These are phyloP conservation scores for Calyptomena viridis DNA, from an alignment of 2,113 vertebrate species.

Conservation along the genomic window DNA sequence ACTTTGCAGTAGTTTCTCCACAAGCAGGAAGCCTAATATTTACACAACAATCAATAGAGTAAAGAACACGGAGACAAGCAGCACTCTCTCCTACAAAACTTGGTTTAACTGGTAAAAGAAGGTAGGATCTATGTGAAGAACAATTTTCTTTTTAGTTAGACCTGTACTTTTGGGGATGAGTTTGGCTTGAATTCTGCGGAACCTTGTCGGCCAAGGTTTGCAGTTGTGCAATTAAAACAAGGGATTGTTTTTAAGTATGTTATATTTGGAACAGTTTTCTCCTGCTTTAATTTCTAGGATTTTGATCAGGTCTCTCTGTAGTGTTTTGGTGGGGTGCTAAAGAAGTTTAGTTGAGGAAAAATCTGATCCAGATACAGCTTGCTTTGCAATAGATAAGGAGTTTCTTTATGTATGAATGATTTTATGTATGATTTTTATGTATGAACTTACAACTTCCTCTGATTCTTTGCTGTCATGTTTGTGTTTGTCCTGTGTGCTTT, in stretches of 20 bases:
- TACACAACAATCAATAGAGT: constrained; percentile 69
- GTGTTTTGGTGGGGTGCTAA: background rate
- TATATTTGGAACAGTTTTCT: background rate
- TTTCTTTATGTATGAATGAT: background rate
- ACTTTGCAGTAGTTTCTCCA: constrained; percentile 64
- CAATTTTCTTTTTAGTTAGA: background rate
- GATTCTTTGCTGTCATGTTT: background rate
- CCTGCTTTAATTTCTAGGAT: background rate
- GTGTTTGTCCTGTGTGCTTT: background rate
- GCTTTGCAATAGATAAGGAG: background rate
- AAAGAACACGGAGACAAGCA: constrained; percentile 31
- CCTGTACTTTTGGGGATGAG: background rate
- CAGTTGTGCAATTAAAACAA: background rate
- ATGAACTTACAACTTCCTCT: background rate
- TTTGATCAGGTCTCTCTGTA: background rate
- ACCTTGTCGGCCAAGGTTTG: background rate
- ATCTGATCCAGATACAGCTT: background rate
- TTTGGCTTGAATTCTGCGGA: constrained; percentile 32
- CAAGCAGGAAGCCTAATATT: constrained; percentile 78
- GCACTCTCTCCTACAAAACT: constrained; percentile 43
- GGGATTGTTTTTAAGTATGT: background rate
- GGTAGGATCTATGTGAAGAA: constrained; percentile 33
- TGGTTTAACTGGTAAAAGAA: constrained; percentile 47
- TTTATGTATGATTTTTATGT: no score
- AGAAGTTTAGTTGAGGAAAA: background rate